Evolutionary conservation across 2,797 vertebrate species (phyloP).

Genomic region (Ibycter americanus): DNA sequence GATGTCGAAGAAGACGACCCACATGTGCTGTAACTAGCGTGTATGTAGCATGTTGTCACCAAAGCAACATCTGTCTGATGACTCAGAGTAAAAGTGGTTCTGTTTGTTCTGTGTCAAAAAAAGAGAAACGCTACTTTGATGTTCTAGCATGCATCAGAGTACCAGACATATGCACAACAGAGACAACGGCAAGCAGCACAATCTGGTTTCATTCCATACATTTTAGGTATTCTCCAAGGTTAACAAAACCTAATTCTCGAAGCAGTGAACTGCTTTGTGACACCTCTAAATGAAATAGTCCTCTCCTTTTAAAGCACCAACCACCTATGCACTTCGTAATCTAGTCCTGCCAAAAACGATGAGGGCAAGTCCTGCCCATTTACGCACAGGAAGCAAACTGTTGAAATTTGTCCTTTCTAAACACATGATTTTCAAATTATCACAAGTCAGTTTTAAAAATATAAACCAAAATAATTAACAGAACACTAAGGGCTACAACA

Average conservation of each 20-base stretch:
- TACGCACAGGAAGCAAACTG: not conserved
- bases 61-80: constrained; percentile 52
- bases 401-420: not conserved
- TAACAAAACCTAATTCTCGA: not conserved
- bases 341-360: not conserved
- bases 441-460: not conserved
- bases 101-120: constrained; percentile 35
- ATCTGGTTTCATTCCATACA: not conserved
- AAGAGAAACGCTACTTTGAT: constrained; percentile 31
- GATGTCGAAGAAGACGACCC: not conserved
- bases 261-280: not conserved
- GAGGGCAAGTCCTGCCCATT: not conserved
- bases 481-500: not conserved
- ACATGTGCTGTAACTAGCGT: not conserved
- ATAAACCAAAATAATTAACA: not conserved
- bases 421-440: not conserved
- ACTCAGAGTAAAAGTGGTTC: constrained; percentile 26
- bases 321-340: not conserved
- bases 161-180: constrained; percentile 11
- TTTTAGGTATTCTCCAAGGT: not conserved
- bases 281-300: not conserved
- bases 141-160: not conserved
- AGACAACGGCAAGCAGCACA: not conserved
- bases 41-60: constrained; percentile 26
- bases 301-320: not conserved